Base-by-base conservation (phyloP, 2,113 vertebrate genomes). In the Pitta sordida region DNA sequence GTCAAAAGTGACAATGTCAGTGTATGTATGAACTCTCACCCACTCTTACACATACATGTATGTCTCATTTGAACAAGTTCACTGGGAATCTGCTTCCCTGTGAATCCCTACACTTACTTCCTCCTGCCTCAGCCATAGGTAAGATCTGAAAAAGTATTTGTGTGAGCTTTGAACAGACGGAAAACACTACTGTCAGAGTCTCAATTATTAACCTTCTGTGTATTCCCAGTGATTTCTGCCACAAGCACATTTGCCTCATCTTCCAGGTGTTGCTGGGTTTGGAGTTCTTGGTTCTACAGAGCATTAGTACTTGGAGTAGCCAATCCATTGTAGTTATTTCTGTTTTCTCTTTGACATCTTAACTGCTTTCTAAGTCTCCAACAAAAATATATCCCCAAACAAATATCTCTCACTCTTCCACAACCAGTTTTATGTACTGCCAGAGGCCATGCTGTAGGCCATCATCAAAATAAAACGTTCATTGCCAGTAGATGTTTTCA, bases 31-130 rank as follows among this genome's bases (percentile, higher is more conserved):
- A 69, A 75, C 23, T 30, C 51, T 24, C 62, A 41, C 15, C 24
- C 30, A 2, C 8, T 51, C 63, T 75, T 58, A n/a, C 2, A 1
- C 3, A 0, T 44, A 1, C 3, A 0, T 44, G 9, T 46, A 3
- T 46, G 62, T 37, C 58, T 90, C 67, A 34, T 58, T 32, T 37
- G 83, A 78, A 80, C 39, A 12, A 1, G 2, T 34, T 59, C 39
- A 2, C 48, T 37, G 56, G 51, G 71, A 75, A 76, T 83, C 87
- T 92, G 83, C 75, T 59, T 79, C 83, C 44, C 41, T 64, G 29
- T 0, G 1, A 73, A 62, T 65, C 56, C 58, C 37, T 58, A 76
- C 36, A 10, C 85, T 49, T 48, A 7, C 29, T 39, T 27, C 44
- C 73, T 83, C 52, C 90, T 86, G 65, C 73, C 68, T 44, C 64